Conservation (phyloP, 1,140 invertebrate species). For the Drosophila sulfurigaster region DNA sequence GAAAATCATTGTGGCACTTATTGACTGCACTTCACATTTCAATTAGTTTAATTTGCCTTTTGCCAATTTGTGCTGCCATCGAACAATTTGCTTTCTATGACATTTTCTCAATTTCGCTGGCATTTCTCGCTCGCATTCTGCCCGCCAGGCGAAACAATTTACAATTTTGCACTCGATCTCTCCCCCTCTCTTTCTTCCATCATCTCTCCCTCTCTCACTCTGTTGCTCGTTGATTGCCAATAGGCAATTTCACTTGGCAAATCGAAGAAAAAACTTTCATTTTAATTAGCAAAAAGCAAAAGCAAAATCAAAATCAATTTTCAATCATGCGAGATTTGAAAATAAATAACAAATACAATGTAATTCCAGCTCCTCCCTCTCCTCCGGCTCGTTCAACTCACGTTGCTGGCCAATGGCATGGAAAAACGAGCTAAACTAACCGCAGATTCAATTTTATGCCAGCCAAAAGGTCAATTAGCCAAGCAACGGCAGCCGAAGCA, state of each 20-base stretch:
- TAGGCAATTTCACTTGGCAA: conserved; percentile 66
- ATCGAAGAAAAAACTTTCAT: conserved; percentile 70
- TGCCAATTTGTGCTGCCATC: conserved; percentile 22
- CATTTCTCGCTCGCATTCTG: conserved; percentile 30
- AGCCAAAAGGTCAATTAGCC: conserved; percentile 73
- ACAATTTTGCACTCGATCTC: background rate
- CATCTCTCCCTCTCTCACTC: background rate
- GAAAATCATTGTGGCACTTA: conserved; percentile 31
- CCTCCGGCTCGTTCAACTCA: background rate
- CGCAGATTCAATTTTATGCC: conserved; percentile 73
- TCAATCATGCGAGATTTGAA: conserved; percentile 49
- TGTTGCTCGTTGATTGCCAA: conserved; percentile 15
- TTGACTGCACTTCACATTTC: conserved; percentile 39
- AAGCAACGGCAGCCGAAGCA: conserved; percentile 16
- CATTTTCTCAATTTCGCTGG: conserved; percentile 38
- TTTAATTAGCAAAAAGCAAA: conserved; percentile 66
- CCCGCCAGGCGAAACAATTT: conserved; percentile 32
- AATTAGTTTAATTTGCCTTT: conserved; percentile 47
- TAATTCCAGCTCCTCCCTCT: background rate
- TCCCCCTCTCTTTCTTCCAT: conserved; percentile 11
- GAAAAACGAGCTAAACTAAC: conserved; percentile 59
- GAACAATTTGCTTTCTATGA: conserved; percentile 44
- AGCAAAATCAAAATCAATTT: conserved; percentile 63
- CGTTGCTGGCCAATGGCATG: conserved; percentile 53
- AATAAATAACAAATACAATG: conserved; percentile 27